phyloP scores from a whole-genome alignment of 2,797 vertebrate genomes.

The Oreortyx pictus region DNA sequence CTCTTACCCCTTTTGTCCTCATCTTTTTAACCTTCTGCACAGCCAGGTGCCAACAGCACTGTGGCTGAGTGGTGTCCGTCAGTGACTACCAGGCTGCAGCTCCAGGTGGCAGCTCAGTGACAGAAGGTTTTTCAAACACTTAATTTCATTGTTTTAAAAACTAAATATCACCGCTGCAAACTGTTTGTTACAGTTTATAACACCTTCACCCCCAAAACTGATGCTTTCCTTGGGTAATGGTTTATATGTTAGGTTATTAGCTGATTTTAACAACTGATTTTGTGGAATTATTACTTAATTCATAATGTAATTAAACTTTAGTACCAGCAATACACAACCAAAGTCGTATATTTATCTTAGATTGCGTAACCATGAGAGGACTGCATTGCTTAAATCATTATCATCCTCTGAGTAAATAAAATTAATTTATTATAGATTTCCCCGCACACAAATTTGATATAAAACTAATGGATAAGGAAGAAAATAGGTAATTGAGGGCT shows the following conservation, averaged over 20 bases:
- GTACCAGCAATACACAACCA: background rate
- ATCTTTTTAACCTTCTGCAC: slow-evolving; percentile 12
- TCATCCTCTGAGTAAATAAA: slow-evolving; percentile 34
- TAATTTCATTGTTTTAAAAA: background rate
- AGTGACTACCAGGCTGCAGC: slow-evolving; percentile 28
- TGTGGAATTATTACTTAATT: slow-evolving; percentile 59
- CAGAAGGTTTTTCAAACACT: slow-evolving; percentile 47
- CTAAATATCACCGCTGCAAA: slow-evolving; percentile 24
- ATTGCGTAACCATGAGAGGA: background rate
- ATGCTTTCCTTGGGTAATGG: slow-evolving; percentile 9
- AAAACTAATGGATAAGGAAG: background rate
- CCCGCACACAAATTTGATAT: background rate
- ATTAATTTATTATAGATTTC: slow-evolving; percentile 22
- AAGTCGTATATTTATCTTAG: slow-evolving; percentile 46
- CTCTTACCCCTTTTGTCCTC: slow-evolving; percentile 24
- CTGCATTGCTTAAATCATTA: slow-evolving; percentile 10
- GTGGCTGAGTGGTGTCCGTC: background rate
- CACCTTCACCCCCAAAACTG: slow-evolving; percentile 25
- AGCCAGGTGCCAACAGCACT: background rate
- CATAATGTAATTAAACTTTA: slow-evolving; percentile 44
- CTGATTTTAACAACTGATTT: slow-evolving; percentile 51
- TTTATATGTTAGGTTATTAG: slow-evolving; percentile 23
- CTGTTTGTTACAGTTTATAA: background rate
- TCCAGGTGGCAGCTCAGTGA: slow-evolving; percentile 55
- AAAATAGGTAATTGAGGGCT: background rate